Percentiles rank a stretch among this genome's conserved stretches.
Conservation (phyloP, 1,140 invertebrate species). For the Anadara kagoshimensis region DNA sequence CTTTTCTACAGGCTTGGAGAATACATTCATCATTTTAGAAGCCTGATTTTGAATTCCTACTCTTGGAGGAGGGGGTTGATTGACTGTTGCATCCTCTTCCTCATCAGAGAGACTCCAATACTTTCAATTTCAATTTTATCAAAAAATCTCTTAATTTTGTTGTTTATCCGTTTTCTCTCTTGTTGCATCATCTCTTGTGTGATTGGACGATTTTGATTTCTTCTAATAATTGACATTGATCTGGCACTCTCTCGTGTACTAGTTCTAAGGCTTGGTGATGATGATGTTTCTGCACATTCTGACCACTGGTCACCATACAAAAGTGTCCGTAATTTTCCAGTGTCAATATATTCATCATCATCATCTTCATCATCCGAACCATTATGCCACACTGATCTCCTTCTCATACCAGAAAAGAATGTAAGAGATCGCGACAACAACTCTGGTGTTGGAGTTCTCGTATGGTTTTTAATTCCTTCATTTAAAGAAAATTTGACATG, state of each 20-base stretch:
- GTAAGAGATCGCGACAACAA: slow-evolving; percentile 26
- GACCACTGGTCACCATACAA: slow-evolving; percentile 50
- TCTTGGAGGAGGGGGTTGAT: neutral
- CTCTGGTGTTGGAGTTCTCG: slow-evolving; percentile 13
- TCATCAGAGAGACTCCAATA: slow-evolving; percentile 19
- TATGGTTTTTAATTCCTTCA: neutral
- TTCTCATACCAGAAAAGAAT: slow-evolving; percentile 41
- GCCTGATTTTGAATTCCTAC: slow-evolving; percentile 19
- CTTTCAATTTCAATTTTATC: slow-evolving; percentile 33
- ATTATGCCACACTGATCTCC: slow-evolving; percentile 9
- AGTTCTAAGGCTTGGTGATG: slow-evolving; percentile 31
- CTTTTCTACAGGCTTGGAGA: slow-evolving; percentile 40
- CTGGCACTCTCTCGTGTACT: slow-evolving; percentile 40
- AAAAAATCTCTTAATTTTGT: slow-evolving; percentile 56
- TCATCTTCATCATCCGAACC: slow-evolving; percentile 51
- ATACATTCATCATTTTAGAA: slow-evolving; percentile 41
- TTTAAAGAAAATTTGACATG: slow-evolving; percentile 50
- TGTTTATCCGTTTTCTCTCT: slow-evolving; percentile 49
- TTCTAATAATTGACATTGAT: slow-evolving; percentile 14
- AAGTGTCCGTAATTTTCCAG: slow-evolving; percentile 56
- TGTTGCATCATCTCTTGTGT: slow-evolving; percentile 54
- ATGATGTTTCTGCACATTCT: slow-evolving; percentile 6
- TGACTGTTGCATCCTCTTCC: slow-evolving; percentile 13
- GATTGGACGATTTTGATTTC: slow-evolving; percentile 22
- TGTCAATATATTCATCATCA: slow-evolving; percentile 46